phyloP scores from a whole-genome alignment of 2,113 vertebrate species.

The Turdus rufiventris region DNA sequence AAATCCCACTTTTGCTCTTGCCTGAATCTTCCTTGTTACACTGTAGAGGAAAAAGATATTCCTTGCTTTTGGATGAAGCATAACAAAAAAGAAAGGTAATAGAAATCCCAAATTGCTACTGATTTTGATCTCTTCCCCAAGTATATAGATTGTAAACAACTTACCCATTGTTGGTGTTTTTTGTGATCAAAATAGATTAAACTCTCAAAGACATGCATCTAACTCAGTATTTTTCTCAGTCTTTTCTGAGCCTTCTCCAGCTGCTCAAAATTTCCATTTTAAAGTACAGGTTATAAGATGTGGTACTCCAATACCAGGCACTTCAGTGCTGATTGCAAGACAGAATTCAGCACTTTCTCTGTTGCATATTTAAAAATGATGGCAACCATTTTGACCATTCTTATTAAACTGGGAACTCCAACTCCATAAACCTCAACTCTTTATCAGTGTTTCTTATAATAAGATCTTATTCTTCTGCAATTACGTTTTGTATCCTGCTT shows the following conservation, averaged over 20 bases:
- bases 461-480: neutral
- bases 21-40: neutral
- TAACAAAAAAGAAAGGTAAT: neutral
- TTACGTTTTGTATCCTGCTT: neutral
- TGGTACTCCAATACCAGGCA: neutral
- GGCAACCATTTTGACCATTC: neutral
- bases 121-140: neutral
- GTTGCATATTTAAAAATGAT: neutral
- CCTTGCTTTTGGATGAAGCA: neutral
- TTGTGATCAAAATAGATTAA: neutral
- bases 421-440: neutral
- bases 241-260: neutral
- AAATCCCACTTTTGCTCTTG: neutral
- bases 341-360: neutral
- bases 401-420: neutral
- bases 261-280: neutral
- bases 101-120: neutral
- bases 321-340: neutral
- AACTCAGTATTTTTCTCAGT: neutral
- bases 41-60: neutral
- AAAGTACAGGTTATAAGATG: neutral
- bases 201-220: neutral
- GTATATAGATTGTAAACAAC: neutral
- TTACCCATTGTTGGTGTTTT: neutral
- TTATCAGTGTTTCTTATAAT: neutral